Evolutionary conservation across 2,113 vertebrate species (phyloP), one percentile per base, ranked within the genome.

Genomic region (Pluvialis apricaria): DNA sequence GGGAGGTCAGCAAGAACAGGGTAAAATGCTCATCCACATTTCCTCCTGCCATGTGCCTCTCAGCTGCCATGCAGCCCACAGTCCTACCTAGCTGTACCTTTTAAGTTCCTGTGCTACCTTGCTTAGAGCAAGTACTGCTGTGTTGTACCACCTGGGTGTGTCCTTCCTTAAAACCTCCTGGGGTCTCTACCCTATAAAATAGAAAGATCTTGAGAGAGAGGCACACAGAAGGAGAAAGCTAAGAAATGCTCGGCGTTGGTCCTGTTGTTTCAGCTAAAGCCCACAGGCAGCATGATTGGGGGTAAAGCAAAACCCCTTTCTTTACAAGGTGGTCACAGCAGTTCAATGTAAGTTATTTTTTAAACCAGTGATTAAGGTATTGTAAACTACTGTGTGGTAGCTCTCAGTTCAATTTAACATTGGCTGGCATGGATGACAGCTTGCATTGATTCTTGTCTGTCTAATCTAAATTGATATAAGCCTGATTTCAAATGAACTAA

Each of bases 401-500:
- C 36, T 84, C 60, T 80, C 61, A 31, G 58, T 82, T 94, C 84
- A 77, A 60, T 89, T 95, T 89, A 82, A 62, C 86, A 26, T 45
- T 70, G 62, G 31, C 78, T 82, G 85, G 68, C 45, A n/a, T 45
- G 66, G 70, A 54, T 76, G 49, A 72, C 61, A 91, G 28, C 36
- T 90, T 89, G 42, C 55, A 93, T 77, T 85, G 94, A 93, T 96
- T 93, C 34, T 82, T 87, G 36, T 76, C 89, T 92, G 52, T 85
- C 87, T 91, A 85, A 95, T 79, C 82, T 82, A 91, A 94, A 94
- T 58, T 95, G 84, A 90, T 91, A 80, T 38, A 86, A 91, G 22
- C 49, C 66, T 85, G 52, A 90, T 87, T 94, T 91, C 66, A 92
- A 94, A 92, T 92, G 45, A 90, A 77, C 58, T 93, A 76, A 90